phyloP scores from a whole-genome alignment of 2,888 invertebrate species.

The Ophion ellenae region DNA sequence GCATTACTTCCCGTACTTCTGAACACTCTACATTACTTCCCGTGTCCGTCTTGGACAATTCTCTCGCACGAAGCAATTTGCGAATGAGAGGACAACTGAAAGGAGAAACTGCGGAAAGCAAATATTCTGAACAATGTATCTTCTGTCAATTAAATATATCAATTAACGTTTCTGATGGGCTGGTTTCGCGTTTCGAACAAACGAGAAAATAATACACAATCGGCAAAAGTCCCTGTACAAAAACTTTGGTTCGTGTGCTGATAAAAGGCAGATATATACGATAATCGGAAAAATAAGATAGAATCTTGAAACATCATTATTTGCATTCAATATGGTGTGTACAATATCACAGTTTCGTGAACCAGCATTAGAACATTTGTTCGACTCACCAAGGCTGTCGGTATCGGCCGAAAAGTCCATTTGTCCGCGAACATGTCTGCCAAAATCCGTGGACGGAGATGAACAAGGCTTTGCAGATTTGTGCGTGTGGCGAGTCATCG shows the following conservation, averaged over 20 bases:
- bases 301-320: neutral
- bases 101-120: neutral
- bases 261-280: neutral
- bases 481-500: slow-evolving; percentile 57
- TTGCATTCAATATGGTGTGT: slow-evolving; percentile 29
- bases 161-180: neutral
- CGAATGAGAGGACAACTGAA: neutral
- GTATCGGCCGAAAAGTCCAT: slow-evolving; percentile 1
- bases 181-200: neutral
- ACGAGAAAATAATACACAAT: neutral
- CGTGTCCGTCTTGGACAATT: neutral
- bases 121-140: neutral
- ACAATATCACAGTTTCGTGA: neutral
- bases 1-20: neutral
- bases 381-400: slow-evolving; percentile 1
- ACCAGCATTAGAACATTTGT: slow-evolving; percentile 6
- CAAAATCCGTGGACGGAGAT: slow-evolving; percentile 43
- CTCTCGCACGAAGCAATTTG: slow-evolving; percentile 17
- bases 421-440: slow-evolving; percentile 28
- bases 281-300: neutral
- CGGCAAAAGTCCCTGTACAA: neutral
- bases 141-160: slow-evolving; percentile 15
- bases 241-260: neutral
- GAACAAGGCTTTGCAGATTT: slow-evolving; percentile 41
- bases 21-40: neutral